Evolutionary conservation across 2,888 invertebrate species (phyloP).

Genomic region (Platerodrilus igneus): DNA sequence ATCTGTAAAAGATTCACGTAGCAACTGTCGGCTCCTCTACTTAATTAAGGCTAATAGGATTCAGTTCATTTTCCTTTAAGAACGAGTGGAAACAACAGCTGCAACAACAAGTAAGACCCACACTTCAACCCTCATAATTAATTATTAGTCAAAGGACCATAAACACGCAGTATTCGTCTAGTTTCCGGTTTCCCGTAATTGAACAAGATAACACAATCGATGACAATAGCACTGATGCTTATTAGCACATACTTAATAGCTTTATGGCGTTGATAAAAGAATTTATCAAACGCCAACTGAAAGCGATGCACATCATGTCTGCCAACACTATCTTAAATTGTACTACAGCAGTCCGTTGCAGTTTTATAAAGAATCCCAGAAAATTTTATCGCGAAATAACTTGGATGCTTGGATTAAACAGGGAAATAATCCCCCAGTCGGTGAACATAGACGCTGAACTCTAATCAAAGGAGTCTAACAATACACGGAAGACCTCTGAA

Average conservation of each 20-base stretch:
- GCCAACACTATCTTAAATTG: conserved; percentile 14
- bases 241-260: too few relatives aligned
- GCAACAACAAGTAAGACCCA: conserved; percentile 14
- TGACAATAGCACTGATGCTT: conserved; percentile 11
- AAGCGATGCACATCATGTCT: conserved; percentile 13
- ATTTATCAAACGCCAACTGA: conserved; percentile 16
- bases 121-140: conserved; percentile 15
- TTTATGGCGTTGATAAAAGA: too few relatives aligned
- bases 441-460: conserved; percentile 16
- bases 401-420: conserved; percentile 17
- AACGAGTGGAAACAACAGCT: conserved; percentile 18
- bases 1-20: too few relatives aligned
- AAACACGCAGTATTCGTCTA: conserved; percentile 14
- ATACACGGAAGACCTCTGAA: conserved; percentile 18
- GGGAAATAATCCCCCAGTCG: conserved; percentile 14
- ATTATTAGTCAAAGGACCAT: conserved; percentile 15
- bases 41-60: too few relatives aligned
- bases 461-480: conserved; percentile 20
- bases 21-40: too few relatives aligned
- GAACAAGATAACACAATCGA: conserved; percentile 10
- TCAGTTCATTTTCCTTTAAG: conserved; percentile 16
- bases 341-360: conserved; percentile 11
- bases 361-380: conserved; percentile 1
- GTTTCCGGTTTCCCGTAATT: conserved; percentile 15
- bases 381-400: neutral